Percentiles rank a stretch among this genome's conserved stretches.
Evolutionary conservation across 2,797 vertebrate species (phyloP).

Genomic region (Aplochiton taeniatus): DNA sequence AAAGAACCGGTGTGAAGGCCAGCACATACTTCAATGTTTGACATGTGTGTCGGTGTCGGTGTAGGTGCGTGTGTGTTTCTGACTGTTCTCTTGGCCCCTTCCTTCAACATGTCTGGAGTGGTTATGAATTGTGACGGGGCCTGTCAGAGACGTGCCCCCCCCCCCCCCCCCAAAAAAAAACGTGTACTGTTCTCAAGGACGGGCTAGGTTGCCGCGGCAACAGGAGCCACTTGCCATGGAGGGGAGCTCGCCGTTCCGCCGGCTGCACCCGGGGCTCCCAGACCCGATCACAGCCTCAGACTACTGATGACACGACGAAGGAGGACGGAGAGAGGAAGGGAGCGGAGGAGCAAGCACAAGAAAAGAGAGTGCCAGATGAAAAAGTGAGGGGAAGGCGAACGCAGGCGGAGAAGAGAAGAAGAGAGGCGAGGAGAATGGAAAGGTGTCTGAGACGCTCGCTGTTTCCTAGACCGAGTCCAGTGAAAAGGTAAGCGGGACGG

Average conservation of each 20-base stretch:
- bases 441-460: not conserved
- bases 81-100: slow-evolving; percentile 11
- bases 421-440: slow-evolving; percentile 25
- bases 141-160: slow-evolving; percentile 59
- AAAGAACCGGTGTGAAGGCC: too few species aligned
- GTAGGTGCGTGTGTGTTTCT: slow-evolving; percentile 33
- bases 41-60: slow-evolving; percentile 31
- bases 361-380: not conserved
- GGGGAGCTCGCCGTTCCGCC: slow-evolving; percentile 69
- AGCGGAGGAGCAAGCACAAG: slow-evolving; percentile 22
- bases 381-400: not conserved
- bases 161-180: slow-evolving; percentile 50
- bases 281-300: slow-evolving; percentile 52
- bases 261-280: slow-evolving; percentile 64
- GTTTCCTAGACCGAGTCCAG: too few species aligned
- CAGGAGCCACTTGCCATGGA: slow-evolving; percentile 68
- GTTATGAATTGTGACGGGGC: slow-evolving; percentile 67
- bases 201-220: slow-evolving; percentile 76
- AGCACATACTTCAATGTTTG: slow-evolving; percentile 12
- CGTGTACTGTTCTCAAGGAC: slow-evolving; percentile 76
- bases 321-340: slow-evolving; percentile 19
- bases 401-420: slow-evolving; percentile 31
- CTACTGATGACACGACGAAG: slow-evolving; percentile 60
- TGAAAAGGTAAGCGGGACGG: too few species aligned
- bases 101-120: slow-evolving; percentile 53